These are phyloP conservation scores for Dynastes hyllus DNA, from an alignment of 2,888 invertebrate species.

Conservation along the genomic window DNA sequence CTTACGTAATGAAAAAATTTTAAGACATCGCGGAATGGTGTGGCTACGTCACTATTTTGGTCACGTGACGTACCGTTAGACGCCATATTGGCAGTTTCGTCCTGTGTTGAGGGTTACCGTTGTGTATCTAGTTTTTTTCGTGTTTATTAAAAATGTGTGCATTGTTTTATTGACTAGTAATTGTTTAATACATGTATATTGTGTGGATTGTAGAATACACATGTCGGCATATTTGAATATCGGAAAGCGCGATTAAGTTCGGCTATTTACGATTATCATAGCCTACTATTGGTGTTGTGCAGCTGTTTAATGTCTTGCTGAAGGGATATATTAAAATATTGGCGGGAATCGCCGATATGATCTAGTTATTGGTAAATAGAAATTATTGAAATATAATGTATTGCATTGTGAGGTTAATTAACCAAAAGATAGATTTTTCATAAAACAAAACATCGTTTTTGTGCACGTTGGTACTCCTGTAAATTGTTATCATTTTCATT, in stretches of 20 bases:
- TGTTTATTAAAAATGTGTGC: slow-evolving; percentile 47
- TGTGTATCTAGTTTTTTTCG: slow-evolving; percentile 62
- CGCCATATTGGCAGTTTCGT: slow-evolving; percentile 77
- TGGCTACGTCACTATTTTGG: slow-evolving; percentile 72
- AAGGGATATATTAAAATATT: slow-evolving; percentile 59
- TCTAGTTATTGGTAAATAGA: slow-evolving; percentile 49
- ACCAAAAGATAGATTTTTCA: slow-evolving; percentile 44
- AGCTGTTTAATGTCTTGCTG: slow-evolving; percentile 68
- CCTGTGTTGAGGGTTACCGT: slow-evolving; percentile 72
- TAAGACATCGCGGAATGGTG: slow-evolving; percentile 68
- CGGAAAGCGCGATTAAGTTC: slow-evolving; percentile 68
- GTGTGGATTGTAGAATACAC: slow-evolving; percentile 42
- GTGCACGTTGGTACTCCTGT: slow-evolving; percentile 55
- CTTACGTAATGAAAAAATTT: slow-evolving; percentile 70
- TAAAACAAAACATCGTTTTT: slow-evolving; percentile 41
- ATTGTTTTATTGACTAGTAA: slow-evolving; percentile 16
- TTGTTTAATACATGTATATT: slow-evolving; percentile 15
- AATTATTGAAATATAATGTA: slow-evolving; percentile 6
- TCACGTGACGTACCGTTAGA: slow-evolving; percentile 75
- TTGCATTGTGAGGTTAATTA: slow-evolving; percentile 48
- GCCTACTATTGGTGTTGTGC: slow-evolving; percentile 70
- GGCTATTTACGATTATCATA: slow-evolving; percentile 71
- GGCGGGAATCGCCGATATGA: slow-evolving; percentile 61
- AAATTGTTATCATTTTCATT: slow-evolving; percentile 56
- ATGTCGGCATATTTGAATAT: slow-evolving; percentile 66